Evolutionary conservation across 2,113 vertebrate genomes (phyloP).

Genomic region (Syngnathus typhle): DNA sequence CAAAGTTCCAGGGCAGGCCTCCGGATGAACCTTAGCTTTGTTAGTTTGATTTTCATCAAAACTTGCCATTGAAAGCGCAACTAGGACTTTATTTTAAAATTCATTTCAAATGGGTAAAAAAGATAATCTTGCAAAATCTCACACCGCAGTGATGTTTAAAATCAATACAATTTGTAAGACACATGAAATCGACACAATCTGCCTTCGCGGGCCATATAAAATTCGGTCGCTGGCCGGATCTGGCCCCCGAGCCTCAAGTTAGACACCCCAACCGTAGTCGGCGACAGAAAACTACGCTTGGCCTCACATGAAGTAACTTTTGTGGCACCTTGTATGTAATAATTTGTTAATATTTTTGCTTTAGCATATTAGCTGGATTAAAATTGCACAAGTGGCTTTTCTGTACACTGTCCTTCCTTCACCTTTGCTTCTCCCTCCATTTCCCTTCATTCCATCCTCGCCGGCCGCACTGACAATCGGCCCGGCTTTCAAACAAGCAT

Average conservation of each 20-base stretch:
- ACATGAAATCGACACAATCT: no score
- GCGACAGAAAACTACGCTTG: not conserved
- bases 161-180: no score
- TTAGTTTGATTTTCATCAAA: not conserved
- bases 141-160: no score
- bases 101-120: no score
- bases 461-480: not conserved
- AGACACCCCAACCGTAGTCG: not conserved
- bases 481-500: not conserved
- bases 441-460: not conserved
- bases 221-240: no score
- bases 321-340: no score
- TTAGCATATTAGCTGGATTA: not conserved
- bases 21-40: no score
- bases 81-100: not conserved
- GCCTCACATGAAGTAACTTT: no score
- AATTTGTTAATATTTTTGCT: not conserved
- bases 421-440: not conserved
- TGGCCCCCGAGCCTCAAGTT: no score
- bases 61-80: not conserved
- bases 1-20: not conserved
- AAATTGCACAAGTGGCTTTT: not conserved
- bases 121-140: no score
- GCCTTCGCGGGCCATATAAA: no score
- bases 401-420: not conserved